phyloP scores from a whole-genome alignment of 2,888 invertebrate genomes.

The Actias luna region DNA sequence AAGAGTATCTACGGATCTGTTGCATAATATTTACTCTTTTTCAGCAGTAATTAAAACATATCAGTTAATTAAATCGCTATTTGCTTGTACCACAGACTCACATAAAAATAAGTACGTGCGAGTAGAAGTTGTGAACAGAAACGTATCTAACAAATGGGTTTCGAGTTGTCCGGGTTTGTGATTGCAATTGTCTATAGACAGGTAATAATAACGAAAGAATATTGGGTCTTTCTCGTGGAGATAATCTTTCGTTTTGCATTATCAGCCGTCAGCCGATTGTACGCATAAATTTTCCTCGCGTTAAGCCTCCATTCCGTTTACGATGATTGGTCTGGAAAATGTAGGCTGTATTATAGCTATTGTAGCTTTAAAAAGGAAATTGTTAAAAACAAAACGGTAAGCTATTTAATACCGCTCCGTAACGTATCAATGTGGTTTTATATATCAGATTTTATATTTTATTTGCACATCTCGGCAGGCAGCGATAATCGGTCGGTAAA shows the following conservation, averaged over 20 bases:
- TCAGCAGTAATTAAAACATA: too few species aligned
- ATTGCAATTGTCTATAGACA: constrained; percentile 38
- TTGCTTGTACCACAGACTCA: constrained; percentile 27
- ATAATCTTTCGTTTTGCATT: constrained; percentile 11
- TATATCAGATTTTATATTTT: too few species aligned
- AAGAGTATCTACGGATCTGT: too few species aligned
- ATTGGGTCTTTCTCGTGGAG: constrained; percentile 10
- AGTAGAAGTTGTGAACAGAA: constrained; percentile 43
- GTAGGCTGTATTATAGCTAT: too few species aligned
- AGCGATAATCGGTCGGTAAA: too few species aligned
- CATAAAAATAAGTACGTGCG: constrained; percentile 37
- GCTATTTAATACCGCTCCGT: too few species aligned
- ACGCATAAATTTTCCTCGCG: constrained; percentile 2
- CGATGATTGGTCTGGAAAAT: background rate
- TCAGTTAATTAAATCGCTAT: background rate
- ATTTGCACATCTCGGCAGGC: too few species aligned
- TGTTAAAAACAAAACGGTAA: too few species aligned
- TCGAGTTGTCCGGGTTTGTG: constrained; percentile 40
- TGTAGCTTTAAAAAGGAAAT: too few species aligned
- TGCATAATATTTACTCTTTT: too few species aligned
- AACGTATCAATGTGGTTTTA: too few species aligned
- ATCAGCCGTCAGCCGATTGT: constrained; percentile 7
- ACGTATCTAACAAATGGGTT: constrained; percentile 45
- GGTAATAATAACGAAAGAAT: constrained; percentile 24
- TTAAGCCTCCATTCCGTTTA: constrained; percentile 1